A percentile compares a stretch with the other conserved stretches of the same genome.
phyloP scores from a whole-genome alignment of 2,113 vertebrate species.

The zebrafish (Danio rerio) region DNA sequence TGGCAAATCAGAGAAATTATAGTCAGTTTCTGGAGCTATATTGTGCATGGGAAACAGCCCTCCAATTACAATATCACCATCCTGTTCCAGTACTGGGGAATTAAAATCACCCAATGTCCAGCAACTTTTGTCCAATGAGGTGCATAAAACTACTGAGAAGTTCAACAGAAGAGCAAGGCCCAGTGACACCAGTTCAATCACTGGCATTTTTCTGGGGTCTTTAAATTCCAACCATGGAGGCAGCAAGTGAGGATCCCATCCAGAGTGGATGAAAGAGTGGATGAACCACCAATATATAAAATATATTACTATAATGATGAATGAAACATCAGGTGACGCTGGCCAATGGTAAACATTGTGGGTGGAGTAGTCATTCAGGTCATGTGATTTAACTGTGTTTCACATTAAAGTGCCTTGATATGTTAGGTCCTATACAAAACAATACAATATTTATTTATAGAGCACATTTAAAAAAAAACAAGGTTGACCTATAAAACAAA shows the following conservation, averaged over 20 bases:
- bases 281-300: slow-evolving; percentile 47
- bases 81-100: slow-evolving; percentile 57
- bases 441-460: too few species aligned
- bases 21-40: slow-evolving; percentile 51
- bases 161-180: slow-evolving; percentile 12
- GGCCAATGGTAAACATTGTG: slow-evolving; percentile 23
- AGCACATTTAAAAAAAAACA: too few species aligned
- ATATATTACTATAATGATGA: not conserved
- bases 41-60: slow-evolving; percentile 77
- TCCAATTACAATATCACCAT: slow-evolving; percentile 74
- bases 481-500: too few species aligned
- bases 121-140: slow-evolving; percentile 56
- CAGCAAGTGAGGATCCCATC: not conserved
- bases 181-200: slow-evolving; percentile 24
- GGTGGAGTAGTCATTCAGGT: slow-evolving; percentile 31
- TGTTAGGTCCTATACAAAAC: too few species aligned
- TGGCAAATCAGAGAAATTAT: slow-evolving; percentile 64
- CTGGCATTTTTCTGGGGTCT: slow-evolving; percentile 41
- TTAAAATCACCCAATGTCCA: slow-evolving; percentile 58
- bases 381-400: not conserved
- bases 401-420: not conserved
- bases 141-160: slow-evolving; percentile 13
- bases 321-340: not conserved
- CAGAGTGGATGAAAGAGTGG: not conserved
- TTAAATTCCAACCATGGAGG: slow-evolving; percentile 24